Conservation (phyloP, 1,140 invertebrate species). For the Forficula auricularia region DNA sequence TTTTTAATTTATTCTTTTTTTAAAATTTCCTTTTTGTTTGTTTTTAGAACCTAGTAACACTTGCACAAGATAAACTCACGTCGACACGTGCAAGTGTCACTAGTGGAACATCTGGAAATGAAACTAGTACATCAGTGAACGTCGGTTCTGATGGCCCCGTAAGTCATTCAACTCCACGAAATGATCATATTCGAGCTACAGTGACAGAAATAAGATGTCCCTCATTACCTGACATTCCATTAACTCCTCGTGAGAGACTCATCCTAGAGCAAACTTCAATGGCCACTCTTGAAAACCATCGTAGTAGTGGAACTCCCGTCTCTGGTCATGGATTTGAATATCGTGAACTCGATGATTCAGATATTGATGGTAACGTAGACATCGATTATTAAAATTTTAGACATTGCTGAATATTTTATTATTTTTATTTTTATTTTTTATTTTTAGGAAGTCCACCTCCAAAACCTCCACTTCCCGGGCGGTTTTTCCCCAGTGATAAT, state of each 20-base stretch:
- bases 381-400: too few relatives aligned
- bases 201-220: conserved; percentile 22
- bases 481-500: conserved; percentile 26
- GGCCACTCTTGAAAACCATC: background rate
- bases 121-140: conserved; percentile 12
- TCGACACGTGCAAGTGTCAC: background rate
- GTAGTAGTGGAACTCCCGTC: background rate
- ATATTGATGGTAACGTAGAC: too few relatives aligned
- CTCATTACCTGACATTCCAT: conserved; percentile 61
- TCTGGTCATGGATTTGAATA: too few relatives aligned
- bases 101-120: background rate
- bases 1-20: background rate
- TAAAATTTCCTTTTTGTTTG: conserved; percentile 9
- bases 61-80: conserved; percentile 11
- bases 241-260: conserved; percentile 55
- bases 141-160: background rate
- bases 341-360: too few relatives aligned
- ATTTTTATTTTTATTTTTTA: too few relatives aligned
- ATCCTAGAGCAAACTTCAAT: conserved; percentile 40
- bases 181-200: too few relatives aligned
- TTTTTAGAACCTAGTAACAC: conserved; percentile 8
- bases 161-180: too few relatives aligned
- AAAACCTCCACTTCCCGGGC: conserved; percentile 66
- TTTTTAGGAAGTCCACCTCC: conserved; percentile 45
- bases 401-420: too few relatives aligned